Base-by-base conservation (phyloP, 2,113 vertebrate genomes). In the Odontesthes bonariensis region DNA sequence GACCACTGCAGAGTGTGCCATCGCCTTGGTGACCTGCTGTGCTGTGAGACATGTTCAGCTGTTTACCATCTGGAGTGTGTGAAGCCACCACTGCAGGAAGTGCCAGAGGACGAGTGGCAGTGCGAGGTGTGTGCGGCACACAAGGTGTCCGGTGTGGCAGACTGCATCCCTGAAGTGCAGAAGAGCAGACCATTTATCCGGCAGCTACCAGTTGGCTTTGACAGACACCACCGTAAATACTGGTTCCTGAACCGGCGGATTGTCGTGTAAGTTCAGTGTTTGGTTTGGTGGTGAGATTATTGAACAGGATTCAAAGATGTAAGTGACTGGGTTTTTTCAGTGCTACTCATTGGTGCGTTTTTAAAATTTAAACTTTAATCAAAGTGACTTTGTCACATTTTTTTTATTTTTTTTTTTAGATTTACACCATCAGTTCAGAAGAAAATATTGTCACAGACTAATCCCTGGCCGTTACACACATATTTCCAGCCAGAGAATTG, bases 21-120 rank as follows among this genome's bases (percentile, higher is more conserved):
- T 92, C 97, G 97, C 85, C 96, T 99, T 3, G 98, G 98, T 52
- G 98, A 99, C 91, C 94, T 99, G 90, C 96, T 99, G 55, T 99
- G 98, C 93, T 99, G 98, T 51, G 98, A 99, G 93, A 99, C 98
- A 0, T 99, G 98, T 75, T 98, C 98, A 0, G 98, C 98, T 0
- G 98, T 99, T 14, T 99, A 99, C 94, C 98, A 99, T 76, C 92
- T 99, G 88, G 98, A 99, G 89, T 99, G 98, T 0, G 98, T 99
- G 86, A 98, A 98, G 61, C 98, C 98, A 0, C 97, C 98, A 19
- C 92, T 99, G 64, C 96, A 97, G 89, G 97, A 98, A 90, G 98
- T 99, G 14, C 98, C 98, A 0, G 98, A 99, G 92, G 98, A 99
- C 0, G 98, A 99, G 77, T 99, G 98, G 98, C 98, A 99, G 94